Evolutionary conservation across 2,888 invertebrate species (phyloP).

Genomic region (Linnaemya tessellans): DNA sequence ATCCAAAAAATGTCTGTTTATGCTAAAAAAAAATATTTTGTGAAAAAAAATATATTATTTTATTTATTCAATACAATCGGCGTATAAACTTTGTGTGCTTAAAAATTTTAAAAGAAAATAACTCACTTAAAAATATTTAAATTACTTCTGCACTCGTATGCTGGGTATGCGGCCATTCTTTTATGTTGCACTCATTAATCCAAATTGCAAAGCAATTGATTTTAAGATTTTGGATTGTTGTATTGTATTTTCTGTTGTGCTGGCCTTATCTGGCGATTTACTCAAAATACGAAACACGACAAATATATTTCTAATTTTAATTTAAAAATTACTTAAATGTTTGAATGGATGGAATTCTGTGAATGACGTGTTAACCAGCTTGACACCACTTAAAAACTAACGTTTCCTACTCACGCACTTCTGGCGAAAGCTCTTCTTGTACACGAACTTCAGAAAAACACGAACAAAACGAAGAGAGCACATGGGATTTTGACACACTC

Average conservation of each 20-base stretch:
- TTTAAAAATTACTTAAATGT: not conserved
- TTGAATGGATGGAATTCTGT: slow-evolving; percentile 10
- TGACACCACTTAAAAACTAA: slow-evolving; percentile 61
- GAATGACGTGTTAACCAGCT: slow-evolving; percentile 54
- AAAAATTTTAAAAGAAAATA: too few relatives aligned
- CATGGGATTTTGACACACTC: not conserved
- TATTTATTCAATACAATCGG: too few relatives aligned
- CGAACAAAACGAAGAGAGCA: not conserved
- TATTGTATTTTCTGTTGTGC: too few relatives aligned
- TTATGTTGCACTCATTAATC: not conserved
- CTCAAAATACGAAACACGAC: not conserved
- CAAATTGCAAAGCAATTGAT: not conserved
- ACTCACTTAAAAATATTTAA: slow-evolving; percentile 10
- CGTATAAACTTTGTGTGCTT: too few relatives aligned
- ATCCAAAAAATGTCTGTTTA: too few relatives aligned
- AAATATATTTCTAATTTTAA: not conserved
- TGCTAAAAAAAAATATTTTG: too few relatives aligned
- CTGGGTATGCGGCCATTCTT: slow-evolving; percentile 41
- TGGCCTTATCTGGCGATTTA: too few relatives aligned
- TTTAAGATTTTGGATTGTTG: not conserved
- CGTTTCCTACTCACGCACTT: slow-evolving; percentile 56
- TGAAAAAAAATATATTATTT: too few relatives aligned
- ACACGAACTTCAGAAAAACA: slow-evolving; percentile 7
- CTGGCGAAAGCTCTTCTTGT: slow-evolving; percentile 45
- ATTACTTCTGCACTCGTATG: too few relatives aligned